These are phyloP conservation scores for Timandra comae DNA, from an alignment of 2,888 invertebrate genomes.

Conservation along the genomic window DNA sequence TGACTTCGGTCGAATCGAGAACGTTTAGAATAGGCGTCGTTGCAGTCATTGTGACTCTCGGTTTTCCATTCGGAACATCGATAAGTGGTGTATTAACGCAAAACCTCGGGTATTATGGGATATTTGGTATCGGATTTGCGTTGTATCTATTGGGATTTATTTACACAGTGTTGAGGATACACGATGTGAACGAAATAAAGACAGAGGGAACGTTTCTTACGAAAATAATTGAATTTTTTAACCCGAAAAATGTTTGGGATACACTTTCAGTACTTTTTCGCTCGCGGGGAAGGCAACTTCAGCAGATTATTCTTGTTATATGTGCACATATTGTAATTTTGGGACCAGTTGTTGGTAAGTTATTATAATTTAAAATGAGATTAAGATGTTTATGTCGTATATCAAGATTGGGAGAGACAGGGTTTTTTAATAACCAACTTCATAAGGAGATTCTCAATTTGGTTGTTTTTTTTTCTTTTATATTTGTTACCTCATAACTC, in stretches of 20 bases:
- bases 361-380: conserved; percentile 8
- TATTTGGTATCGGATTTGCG: conserved; percentile 48
- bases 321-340: conserved; percentile 57
- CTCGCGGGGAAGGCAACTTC: conserved; percentile 34
- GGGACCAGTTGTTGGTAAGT: conserved; percentile 64
- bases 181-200: conserved; percentile 45
- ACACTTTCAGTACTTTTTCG: conserved; percentile 56
- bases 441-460: too few species aligned
- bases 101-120: conserved; percentile 60
- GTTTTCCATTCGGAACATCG: conserved; percentile 66
- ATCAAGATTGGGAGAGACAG: not conserved
- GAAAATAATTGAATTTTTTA: conserved; percentile 46
- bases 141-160: conserved; percentile 52
- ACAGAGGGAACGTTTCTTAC: conserved; percentile 37
- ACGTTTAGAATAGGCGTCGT: conserved; percentile 79
- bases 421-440: too few species aligned
- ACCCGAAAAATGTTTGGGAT: conserved; percentile 55
- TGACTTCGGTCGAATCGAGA: conserved; percentile 75
- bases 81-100: conserved; percentile 71
- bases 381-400: not conserved
- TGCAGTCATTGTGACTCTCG: conserved; percentile 68
- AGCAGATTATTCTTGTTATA: conserved; percentile 51
- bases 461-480: too few species aligned
- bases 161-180: conserved; percentile 49
- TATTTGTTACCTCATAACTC: too few species aligned